A percentile compares a stretch with the other conserved stretches of the same genome.
Evolutionary conservation across 35 echinoderm and acorn worm species (phyloP).

Genomic region (Acanthaster planci): DNA sequence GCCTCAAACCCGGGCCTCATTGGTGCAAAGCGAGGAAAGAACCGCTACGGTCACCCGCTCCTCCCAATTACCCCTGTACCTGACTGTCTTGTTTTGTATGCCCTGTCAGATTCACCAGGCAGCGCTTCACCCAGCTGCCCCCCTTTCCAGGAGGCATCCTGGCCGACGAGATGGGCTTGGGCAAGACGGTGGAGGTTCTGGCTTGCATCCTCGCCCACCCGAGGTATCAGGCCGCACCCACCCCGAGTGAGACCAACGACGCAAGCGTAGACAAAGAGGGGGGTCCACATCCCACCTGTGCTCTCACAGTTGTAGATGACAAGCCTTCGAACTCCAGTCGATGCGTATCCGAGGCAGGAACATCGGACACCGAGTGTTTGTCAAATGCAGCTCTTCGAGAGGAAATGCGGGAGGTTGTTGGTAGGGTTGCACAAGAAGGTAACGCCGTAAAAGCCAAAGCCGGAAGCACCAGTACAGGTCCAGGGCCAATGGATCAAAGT

Average conservation of each 20-base stretch:
- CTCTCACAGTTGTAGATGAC: too few species aligned
- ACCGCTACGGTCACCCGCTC: neutral
- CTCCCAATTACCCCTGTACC: neutral
- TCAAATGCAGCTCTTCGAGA: too few species aligned
- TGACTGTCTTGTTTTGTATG: neutral
- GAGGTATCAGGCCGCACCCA: neutral
- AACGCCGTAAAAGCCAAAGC: neutral
- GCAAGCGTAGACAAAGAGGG: neutral
- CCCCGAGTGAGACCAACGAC: neutral
- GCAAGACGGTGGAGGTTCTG: slow-evolving; percentile 97
- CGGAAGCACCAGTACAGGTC: neutral
- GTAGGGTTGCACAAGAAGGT: neutral
- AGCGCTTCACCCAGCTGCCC: slow-evolving; percentile 29
- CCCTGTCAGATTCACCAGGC: slow-evolving; percentile 66
- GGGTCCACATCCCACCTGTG: neutral
- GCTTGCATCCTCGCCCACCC: slow-evolving; percentile 82
- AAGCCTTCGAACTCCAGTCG: too few species aligned
- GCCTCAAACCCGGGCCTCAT: too few species aligned
- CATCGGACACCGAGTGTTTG: too few species aligned
- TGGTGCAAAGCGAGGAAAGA: too few species aligned
- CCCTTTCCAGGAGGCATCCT: slow-evolving; percentile 83
- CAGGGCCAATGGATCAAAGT: too few species aligned
- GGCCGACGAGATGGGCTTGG: slow-evolving; percentile 98
- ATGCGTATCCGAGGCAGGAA: too few species aligned
- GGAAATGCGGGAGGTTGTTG: neutral